Evolutionary conservation across 92 coral and sea anemone species (phyloP).

Genomic region (Bergia puertoricense): DNA sequence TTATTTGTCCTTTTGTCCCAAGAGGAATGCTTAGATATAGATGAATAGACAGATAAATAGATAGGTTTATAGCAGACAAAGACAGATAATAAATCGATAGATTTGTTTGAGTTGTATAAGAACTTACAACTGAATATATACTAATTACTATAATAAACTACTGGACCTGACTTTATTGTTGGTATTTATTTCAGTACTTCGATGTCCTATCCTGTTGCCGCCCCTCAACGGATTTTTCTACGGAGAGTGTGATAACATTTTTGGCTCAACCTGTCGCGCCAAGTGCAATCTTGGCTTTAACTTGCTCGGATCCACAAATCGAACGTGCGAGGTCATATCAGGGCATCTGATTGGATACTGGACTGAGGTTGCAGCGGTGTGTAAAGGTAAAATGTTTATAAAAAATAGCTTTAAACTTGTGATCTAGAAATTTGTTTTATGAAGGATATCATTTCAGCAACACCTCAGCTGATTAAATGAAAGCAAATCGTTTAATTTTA

Average conservation of each 20-base stretch:
- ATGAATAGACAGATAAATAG: too few species aligned
- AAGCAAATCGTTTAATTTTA: too few species aligned
- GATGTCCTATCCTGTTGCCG: constrained; percentile 38
- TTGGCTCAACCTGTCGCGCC: constrained; percentile 54
- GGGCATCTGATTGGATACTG: constrained; percentile 57
- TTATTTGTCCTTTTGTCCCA: too few species aligned
- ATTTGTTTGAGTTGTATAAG: too few species aligned
- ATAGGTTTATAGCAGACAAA: too few species aligned
- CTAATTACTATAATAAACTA: too few species aligned
- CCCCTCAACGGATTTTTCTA: constrained; percentile 29
- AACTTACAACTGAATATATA: too few species aligned
- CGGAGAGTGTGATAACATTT: constrained; percentile 44
- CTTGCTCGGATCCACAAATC: constrained; percentile 40
- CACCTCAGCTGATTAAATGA: too few species aligned
- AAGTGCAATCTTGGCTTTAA: constrained; percentile 56
- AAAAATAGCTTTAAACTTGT: not conserved
- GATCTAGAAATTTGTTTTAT: too few species aligned
- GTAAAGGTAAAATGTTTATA: constrained; percentile 38
- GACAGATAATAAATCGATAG: too few species aligned
- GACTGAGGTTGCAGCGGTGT: constrained; percentile 44
- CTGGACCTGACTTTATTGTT: not conserved
- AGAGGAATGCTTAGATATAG: too few species aligned
- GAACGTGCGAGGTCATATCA: constrained; percentile 46
- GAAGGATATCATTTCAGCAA: too few species aligned
- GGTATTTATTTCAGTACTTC: constrained; percentile 30